Evolutionary conservation across 2,113 vertebrate genomes (phyloP).

Genomic region (Halichoeres trimaculatus): DNA sequence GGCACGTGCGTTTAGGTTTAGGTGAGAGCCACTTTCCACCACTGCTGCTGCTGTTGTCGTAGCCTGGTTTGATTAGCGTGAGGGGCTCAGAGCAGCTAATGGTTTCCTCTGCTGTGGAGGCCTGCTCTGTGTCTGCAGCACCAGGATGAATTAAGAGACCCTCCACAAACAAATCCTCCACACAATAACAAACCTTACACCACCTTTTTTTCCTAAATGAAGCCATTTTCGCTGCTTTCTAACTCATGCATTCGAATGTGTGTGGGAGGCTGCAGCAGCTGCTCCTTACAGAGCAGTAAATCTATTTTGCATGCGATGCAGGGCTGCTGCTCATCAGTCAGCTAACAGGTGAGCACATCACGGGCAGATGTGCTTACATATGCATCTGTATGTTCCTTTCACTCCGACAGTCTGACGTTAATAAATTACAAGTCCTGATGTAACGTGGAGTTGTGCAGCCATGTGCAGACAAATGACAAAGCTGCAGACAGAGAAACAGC

Average conservation of each 20-base stretch:
- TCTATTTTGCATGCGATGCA: constrained; percentile 50
- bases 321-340: constrained; percentile 1
- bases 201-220: too few relatives aligned
- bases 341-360: constrained; percentile 43
- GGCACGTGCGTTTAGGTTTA: constrained; percentile 21
- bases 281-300: constrained; percentile 33
- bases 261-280: constrained; percentile 51
- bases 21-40: constrained; percentile 57
- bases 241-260: too few relatives aligned
- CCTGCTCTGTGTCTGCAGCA: constrained; percentile 64
- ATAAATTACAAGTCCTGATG: constrained; percentile 47
- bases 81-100: constrained; percentile 50
- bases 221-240: too few relatives aligned
- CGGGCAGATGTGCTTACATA: constrained; percentile 59
- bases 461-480: too few relatives aligned
- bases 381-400: constrained; percentile 15
- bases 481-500: not conserved
- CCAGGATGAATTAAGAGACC: too few relatives aligned
- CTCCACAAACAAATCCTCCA: too few relatives aligned
- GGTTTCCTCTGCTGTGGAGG: constrained; percentile 55
- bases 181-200: too few relatives aligned
- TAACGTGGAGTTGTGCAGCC: constrained; percentile 18
- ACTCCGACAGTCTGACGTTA: constrained; percentile 22
- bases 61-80: constrained; percentile 60
- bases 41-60: constrained; percentile 64